Conservation (phyloP, 2,888 invertebrate species). For the Chouioia cunea region DNA sequence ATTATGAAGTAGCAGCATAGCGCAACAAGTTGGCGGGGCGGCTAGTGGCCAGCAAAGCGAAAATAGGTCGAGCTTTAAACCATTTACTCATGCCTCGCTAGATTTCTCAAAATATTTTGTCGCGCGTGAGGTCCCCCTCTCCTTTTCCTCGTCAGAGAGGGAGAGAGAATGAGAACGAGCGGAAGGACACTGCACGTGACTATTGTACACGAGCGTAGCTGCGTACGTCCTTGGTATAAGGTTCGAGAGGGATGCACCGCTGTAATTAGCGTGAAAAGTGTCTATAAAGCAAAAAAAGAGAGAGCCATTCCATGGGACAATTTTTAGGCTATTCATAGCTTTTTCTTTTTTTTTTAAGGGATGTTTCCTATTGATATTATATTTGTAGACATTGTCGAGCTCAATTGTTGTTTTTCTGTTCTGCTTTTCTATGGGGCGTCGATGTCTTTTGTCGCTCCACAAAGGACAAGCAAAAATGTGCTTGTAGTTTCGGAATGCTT, state of each 20-base stretch:
- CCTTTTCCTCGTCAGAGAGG: background rate
- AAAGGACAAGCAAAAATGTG: too few relatives aligned
- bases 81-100: constrained; percentile 65
- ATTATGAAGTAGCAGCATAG: constrained; percentile 52
- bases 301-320: constrained; percentile 24
- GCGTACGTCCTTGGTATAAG: background rate
- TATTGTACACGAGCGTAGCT: background rate
- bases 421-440: background rate
- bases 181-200: background rate
- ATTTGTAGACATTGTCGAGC: constrained; percentile 15
- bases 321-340: background rate
- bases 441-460: too few relatives aligned
- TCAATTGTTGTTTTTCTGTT: background rate
- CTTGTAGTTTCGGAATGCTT: too few relatives aligned
- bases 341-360: too few relatives aligned
- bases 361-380: constrained; percentile 24
- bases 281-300: background rate
- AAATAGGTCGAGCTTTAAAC: constrained; percentile 59
- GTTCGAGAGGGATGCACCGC: background rate
- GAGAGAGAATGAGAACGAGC: background rate
- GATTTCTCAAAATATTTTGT: constrained; percentile 66
- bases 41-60: constrained; percentile 51
- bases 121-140: constrained; percentile 56
- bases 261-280: constrained; percentile 39
- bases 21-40: constrained; percentile 60